These are phyloP conservation scores for Gisinianus flammeolus DNA, from an alignment of 2,888 invertebrate species.

Conservation along the genomic window DNA sequence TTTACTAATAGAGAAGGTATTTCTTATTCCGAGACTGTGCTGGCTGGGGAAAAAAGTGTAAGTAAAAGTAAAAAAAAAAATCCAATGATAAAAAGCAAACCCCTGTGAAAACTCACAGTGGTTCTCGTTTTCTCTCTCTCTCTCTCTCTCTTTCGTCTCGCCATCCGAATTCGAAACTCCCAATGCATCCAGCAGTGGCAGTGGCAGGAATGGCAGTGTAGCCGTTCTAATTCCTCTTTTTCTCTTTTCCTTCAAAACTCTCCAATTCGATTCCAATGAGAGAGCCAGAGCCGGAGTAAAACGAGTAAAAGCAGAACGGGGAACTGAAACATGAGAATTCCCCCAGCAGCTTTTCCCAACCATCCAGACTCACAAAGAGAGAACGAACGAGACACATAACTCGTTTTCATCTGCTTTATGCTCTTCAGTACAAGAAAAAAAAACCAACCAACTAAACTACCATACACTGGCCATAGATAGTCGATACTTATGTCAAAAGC, in stretches of 20 bases:
- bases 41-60: not conserved
- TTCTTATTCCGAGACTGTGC: constrained; percentile 20
- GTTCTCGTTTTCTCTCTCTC: not conserved
- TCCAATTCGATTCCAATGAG: constrained; percentile 1
- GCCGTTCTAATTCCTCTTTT: not conserved
- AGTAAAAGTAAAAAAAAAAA: not conserved
- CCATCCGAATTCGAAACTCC: not conserved
- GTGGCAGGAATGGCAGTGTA: too few relatives aligned
- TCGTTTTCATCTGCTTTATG: too few relatives aligned
- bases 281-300: not conserved
- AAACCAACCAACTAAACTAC: not conserved
- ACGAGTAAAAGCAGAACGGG: not conserved
- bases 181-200: too few relatives aligned
- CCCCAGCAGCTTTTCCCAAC: not conserved
- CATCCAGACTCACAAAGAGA: not conserved
- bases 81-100: not conserved
- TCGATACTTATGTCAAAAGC: not conserved
- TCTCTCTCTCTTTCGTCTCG: not conserved
- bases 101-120: not conserved
- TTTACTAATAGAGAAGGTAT: constrained; percentile 28
- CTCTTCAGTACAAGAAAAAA: not conserved
- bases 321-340: constrained; percentile 23
- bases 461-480: not conserved
- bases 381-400: not conserved
- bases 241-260: not conserved